Conservation (phyloP, 2,888 invertebrate genomes). For the Hoplodrina ambigua region DNA sequence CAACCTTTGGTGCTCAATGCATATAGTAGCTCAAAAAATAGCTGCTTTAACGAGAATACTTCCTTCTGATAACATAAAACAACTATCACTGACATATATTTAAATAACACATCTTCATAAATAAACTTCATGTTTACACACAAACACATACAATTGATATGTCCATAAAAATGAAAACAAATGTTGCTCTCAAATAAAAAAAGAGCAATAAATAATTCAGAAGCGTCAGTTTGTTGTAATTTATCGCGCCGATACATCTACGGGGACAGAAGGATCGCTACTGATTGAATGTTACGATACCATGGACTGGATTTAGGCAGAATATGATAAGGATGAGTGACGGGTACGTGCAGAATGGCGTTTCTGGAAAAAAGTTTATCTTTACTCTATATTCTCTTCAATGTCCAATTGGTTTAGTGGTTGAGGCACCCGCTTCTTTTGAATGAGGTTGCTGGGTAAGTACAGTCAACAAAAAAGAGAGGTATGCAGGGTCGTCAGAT, state of each 20-base stretch:
- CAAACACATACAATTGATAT: constrained; percentile 26
- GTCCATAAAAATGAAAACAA: constrained; percentile 35
- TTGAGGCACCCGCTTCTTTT: too few relatives aligned
- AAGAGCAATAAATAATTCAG: constrained; percentile 53
- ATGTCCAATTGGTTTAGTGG: too few relatives aligned
- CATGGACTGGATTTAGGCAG: constrained; percentile 23
- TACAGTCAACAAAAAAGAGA: too few relatives aligned
- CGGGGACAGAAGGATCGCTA: constrained; percentile 22
- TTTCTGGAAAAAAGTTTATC: too few relatives aligned
- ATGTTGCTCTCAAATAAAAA: constrained; percentile 38
- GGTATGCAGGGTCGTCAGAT: too few relatives aligned
- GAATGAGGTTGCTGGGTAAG: too few relatives aligned
- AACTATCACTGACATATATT: background rate
- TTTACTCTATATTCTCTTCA: too few relatives aligned
- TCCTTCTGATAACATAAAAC: background rate
- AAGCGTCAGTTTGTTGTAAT: constrained; percentile 46
- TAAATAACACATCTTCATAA: constrained; percentile 2
- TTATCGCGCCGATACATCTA: constrained; percentile 46
- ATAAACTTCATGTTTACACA: constrained; percentile 8
- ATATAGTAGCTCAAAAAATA: too few relatives aligned
- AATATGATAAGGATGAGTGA: constrained; percentile 9
- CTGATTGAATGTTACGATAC: constrained; percentile 44
- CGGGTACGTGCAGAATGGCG: background rate
- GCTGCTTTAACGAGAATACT: too few relatives aligned
- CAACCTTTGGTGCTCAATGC: too few relatives aligned